These are phyloP conservation scores for Carterocephalus palaemon DNA, from an alignment of 2,888 invertebrate genomes.

Conservation along the genomic window DNA sequence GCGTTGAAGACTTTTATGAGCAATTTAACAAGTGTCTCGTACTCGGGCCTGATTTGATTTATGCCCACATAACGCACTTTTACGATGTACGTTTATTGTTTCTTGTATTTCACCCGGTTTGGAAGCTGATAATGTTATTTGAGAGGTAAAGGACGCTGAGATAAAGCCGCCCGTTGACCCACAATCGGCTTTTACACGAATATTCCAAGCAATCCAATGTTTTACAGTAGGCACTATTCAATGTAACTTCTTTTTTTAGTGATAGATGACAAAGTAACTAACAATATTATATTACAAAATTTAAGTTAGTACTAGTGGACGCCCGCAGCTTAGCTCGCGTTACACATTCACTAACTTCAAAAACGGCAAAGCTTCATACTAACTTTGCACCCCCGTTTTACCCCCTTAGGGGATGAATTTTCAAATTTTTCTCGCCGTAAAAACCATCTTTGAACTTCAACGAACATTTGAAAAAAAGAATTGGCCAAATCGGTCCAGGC, in stretches of 20 bases:
- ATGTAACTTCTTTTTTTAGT: constrained; percentile 11
- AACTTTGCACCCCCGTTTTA: too few relatives aligned
- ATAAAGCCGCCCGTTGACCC: constrained; percentile 30
- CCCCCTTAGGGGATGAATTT: too few relatives aligned
- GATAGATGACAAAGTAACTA: too few relatives aligned
- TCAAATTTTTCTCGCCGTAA: too few relatives aligned
- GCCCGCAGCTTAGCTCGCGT: too few relatives aligned
- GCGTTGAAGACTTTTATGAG: constrained; percentile 70
- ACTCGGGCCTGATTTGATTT: constrained; percentile 63
- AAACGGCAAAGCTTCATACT: too few relatives aligned
- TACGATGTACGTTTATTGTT: constrained; percentile 67
- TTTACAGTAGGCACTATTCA: constrained; percentile 14
- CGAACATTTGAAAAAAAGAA: too few relatives aligned
- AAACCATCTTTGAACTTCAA: too few relatives aligned
- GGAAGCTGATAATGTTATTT: constrained; percentile 64
- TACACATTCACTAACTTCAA: too few relatives aligned
- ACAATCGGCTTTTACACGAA: constrained; percentile 32
- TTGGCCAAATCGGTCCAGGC: too few relatives aligned
- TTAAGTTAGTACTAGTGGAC: too few relatives aligned
- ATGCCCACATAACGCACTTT: constrained; percentile 61
- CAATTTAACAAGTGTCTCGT: constrained; percentile 71
- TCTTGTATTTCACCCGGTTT: constrained; percentile 59
- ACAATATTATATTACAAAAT: too few relatives aligned
- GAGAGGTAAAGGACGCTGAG: constrained; percentile 40
- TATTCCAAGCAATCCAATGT: constrained; percentile 33